Evolutionary conservation across 2,888 invertebrate genomes (phyloP), one percentile per base, ranked within the genome.

Genomic region (Fragum fragum): DNA sequence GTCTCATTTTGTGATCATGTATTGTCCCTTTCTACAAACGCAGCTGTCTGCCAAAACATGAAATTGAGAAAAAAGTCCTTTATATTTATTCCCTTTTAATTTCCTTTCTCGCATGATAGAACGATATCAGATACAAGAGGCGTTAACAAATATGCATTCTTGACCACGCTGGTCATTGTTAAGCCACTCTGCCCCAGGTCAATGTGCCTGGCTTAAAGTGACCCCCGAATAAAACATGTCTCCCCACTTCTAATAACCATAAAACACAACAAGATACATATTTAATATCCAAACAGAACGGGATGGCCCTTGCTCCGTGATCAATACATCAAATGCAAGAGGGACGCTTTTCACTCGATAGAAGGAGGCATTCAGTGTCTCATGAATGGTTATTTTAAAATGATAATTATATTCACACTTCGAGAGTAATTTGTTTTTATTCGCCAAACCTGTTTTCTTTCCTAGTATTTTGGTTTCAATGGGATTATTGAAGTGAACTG

Each of bases 341-440:
- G 73, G 70, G 68, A 18, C 74, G 23, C 57, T 57, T 57, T 28
- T 29, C 61, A 1, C 61, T 29, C 42, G 53, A 71, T 57, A 63
- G 72, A 47, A 18, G 53, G 28, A 52, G 57, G 57, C 57, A 73
- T 39, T 73, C 32, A 28, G 47, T 21, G 14, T 47, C 47, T 3
- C 26, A 23, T 26, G 57, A 57, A 26, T 57, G 57, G n/a, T n/a
- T 9, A 26, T 57, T 57, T 57, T 57, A 26, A 57, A 23, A 57
- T 66, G 39, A 66, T 66, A 39, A 66, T 66, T 42, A 74, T 76
- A 79, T 73, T 68, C 85, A 73, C 69, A 63, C 72, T 71, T 74
- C 77, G 71, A 55, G 71, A 82, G 77, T 85, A 85, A 85, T 85
- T 85, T 85, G 85, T 85, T 85, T 81, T 79, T 68, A 78, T 84